These are phyloP conservation scores for Leptoteleia sp. DNA, from an alignment of 1,140 invertebrate species.

Conservation along the genomic window DNA sequence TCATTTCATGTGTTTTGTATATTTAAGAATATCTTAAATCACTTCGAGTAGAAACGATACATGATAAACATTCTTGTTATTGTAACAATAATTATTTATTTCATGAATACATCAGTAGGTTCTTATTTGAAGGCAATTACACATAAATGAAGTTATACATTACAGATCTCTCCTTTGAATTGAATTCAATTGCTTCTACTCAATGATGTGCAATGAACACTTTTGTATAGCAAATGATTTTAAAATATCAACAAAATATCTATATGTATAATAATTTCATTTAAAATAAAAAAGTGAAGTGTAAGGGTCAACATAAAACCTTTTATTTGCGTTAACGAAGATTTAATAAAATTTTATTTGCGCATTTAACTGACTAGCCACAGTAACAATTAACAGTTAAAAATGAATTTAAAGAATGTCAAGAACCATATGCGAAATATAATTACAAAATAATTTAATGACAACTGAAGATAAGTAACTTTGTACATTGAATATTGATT, in stretches of 20 bases:
- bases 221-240: background rate
- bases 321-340: background rate
- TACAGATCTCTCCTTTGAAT: too few species aligned
- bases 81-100: slow-evolving; percentile 25
- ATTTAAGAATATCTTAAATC: slow-evolving; percentile 28
- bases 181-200: slow-evolving; percentile 3
- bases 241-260: slow-evolving; percentile 5
- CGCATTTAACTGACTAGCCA: slow-evolving; percentile 44
- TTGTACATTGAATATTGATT: too few species aligned
- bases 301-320: too few species aligned
- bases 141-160: slow-evolving; percentile 8
- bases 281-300: too few species aligned
- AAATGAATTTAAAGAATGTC: too few species aligned
- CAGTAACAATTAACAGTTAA: slow-evolving; percentile 27
- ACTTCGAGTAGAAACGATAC: slow-evolving; percentile 23
- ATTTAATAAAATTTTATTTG: slow-evolving; percentile 35
- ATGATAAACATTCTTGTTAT: slow-evolving; percentile 17
- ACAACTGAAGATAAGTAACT: too few species aligned
- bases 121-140: slow-evolving; percentile 21
- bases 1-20: slow-evolving; percentile 18
- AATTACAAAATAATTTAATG: too few species aligned
- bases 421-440: too few species aligned
- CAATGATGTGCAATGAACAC: slow-evolving; percentile 2
- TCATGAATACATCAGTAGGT: background rate
- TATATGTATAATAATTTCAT: background rate